Evolutionary conservation across 2,888 invertebrate species (phyloP).

Genomic region (Luperina nickerlii): DNA sequence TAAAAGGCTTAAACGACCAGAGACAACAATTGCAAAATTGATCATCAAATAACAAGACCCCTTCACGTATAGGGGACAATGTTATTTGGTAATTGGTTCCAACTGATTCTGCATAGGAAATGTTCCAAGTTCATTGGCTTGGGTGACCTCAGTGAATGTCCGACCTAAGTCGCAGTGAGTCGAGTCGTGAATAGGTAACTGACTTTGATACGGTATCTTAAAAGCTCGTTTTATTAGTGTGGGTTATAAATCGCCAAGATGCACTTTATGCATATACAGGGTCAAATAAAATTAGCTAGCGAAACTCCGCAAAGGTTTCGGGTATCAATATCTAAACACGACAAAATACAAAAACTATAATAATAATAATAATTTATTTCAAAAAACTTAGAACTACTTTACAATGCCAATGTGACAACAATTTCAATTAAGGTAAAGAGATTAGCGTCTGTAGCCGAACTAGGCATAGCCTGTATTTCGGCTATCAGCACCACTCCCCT

Average conservation of each 20-base stretch:
- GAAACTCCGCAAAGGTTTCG: too few relatives aligned
- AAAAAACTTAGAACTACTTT: too few relatives aligned
- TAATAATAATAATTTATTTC: too few relatives aligned
- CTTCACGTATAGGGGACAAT: conserved; percentile 54
- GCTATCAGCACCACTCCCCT: too few relatives aligned
- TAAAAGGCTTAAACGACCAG: conserved; percentile 21
- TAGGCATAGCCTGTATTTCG: too few relatives aligned
- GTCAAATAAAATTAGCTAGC: too few relatives aligned
- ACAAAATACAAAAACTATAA: too few relatives aligned
- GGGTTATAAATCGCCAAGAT: conserved; percentile 36
- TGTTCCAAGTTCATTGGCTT: conserved; percentile 58
- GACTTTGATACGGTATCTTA: conserved; percentile 47
- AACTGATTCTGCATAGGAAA: conserved; percentile 51
- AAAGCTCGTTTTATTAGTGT: conserved; percentile 30
- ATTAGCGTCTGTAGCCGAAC: too few relatives aligned
- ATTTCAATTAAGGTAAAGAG: too few relatives aligned
- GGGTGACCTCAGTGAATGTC: conserved; percentile 52
- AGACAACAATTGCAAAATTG: conserved; percentile 73
- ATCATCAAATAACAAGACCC: conserved; percentile 63
- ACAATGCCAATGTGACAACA: too few relatives aligned
- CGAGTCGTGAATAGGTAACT: conserved; percentile 31
- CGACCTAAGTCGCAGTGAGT: conserved; percentile 40
- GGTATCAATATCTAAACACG: too few relatives aligned
- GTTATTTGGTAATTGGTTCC: conserved; percentile 61
- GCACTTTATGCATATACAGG: neutral